phyloP scores from a whole-genome alignment of 2,113 vertebrate species.

The Microtus ochrogaster region DNA sequence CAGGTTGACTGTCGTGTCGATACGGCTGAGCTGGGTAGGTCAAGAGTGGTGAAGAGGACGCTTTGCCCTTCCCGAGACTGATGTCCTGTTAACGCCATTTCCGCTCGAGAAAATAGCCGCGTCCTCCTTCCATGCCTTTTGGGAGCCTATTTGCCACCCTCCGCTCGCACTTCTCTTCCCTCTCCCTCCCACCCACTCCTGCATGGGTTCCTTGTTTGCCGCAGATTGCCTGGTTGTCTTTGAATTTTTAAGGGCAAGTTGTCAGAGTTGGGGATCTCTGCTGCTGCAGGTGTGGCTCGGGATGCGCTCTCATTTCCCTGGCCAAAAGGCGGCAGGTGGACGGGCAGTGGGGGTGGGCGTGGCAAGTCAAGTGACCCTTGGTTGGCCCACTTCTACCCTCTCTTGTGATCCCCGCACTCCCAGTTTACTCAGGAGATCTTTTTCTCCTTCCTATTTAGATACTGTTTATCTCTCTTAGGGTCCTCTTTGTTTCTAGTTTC shows the following conservation, averaged over 20 bases:
- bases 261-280: background rate
- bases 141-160: rapidly evolving
- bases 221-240: background rate
- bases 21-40: rapidly evolving
- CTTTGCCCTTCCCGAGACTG: background rate
- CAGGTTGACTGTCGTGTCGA: background rate
- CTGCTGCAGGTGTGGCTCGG: background rate
- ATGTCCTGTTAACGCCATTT: background rate
- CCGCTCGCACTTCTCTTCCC: background rate
- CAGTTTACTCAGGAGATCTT: no score
- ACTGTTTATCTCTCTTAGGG: no score
- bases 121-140: background rate
- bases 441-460: no score
- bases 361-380: background rate
- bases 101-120: background rate
- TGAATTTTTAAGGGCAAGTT: background rate
- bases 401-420: no score
- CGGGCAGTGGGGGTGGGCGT: no score
- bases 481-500: no score
- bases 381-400: no score
- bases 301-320: background rate
- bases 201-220: background rate
- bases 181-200: background rate
- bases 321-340: background rate
- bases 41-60: background rate